Evolutionary conservation across 2,113 vertebrate species (phyloP), one percentile per base, ranked within the genome.

Genomic region (Stigmatopora argus): DNA sequence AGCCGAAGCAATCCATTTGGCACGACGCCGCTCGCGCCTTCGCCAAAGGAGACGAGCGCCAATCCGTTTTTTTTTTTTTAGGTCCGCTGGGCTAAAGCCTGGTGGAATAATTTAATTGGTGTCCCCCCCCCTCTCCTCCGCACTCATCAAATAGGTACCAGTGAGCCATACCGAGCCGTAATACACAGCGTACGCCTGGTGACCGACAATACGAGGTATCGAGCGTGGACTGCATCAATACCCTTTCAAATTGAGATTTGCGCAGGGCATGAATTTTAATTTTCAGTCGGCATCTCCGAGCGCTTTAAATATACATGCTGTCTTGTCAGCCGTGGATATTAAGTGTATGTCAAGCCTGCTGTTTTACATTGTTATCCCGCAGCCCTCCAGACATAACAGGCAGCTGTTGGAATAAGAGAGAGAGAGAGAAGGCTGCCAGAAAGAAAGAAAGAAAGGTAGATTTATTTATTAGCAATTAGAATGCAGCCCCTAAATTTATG

Each of bases 61-160:
- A 64, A 77, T 74, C 77, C 52, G 46, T 69, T 77, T 81, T 80
- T 69, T 69, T 46, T 69, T 77, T 81, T 80, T 69, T 69, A 80
- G 78, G 71, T 86, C 82, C 81, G 81, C 78, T 86, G 83, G 83
- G 71, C 85, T 79, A 87, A 88, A 85, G 75, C 85, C 83, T 88
- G 76, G 85, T 85, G 83, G 85, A 90, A 87, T 88, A 82, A 88
- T 88, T 87, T 87, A 90, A 90, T 90, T 88, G 86, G 84, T 82
- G 82, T 84, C 75, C 87, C 7, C 11, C 52, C 1, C 21, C 3
- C 19, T 26, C 21, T 53, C 21, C 26, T 56, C 23, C 3, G 38
- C 69, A 74, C 78, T 84, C 78, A 81, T 87, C 75, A 85, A 79
- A 86, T 72, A 80, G 79, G 61, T 83, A 77, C 53, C 73, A 81